Base-by-base conservation (phyloP, 2,888 invertebrate genomes). In the Labia minor region DNA sequence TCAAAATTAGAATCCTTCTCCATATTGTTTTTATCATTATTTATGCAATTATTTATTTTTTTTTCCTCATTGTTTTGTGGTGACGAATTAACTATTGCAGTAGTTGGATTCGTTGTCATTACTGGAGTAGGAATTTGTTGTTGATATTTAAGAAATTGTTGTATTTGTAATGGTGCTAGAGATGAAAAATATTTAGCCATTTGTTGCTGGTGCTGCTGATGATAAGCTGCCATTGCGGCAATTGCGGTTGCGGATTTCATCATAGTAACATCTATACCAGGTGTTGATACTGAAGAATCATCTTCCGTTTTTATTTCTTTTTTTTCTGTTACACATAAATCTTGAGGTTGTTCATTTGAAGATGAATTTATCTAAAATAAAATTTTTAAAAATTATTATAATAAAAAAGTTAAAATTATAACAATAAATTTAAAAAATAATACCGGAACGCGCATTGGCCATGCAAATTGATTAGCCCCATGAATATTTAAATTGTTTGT, bases 41-140 rank as follows among this genome's bases (percentile, higher is more conserved):
- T 49, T 14, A 49, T 49, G n/a, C 49, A 49, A 49, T 49, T 49
- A 49, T 49, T 49, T 49, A 49, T 11, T 49, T 49, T 49, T 49
- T 49, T 49, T 16, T 49, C 49, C 2, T 49, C 49, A 16, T 49
- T 49, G 16, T 14, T 49, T n/a, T 4, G 49, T n/a, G 14, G 49
- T n/a, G 49, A 49, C 3, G 49, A 49, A 49, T 49, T 49, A n/a
- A 14, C n/a, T n/a, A n/a, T 49, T 49, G 49, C 6, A 10, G 49
- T 49, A 14, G 49, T 49, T 49, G 49, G 3, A 49, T 49, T 49
- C 2, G 49, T 10, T 2, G 49, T 49, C 14, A 14, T 49, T n/a
- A 8, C 2, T n/a, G 3, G 3, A 14, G 49, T 49, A 10, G 49
- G 14, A 3, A 14, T 14, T 49, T 11, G 16, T 14, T 49, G 49